Percentiles rank a stretch among this genome's conserved stretches.
Conservation (phyloP, 2,113 vertebrate genomes). For the Sturnus vulgaris region DNA sequence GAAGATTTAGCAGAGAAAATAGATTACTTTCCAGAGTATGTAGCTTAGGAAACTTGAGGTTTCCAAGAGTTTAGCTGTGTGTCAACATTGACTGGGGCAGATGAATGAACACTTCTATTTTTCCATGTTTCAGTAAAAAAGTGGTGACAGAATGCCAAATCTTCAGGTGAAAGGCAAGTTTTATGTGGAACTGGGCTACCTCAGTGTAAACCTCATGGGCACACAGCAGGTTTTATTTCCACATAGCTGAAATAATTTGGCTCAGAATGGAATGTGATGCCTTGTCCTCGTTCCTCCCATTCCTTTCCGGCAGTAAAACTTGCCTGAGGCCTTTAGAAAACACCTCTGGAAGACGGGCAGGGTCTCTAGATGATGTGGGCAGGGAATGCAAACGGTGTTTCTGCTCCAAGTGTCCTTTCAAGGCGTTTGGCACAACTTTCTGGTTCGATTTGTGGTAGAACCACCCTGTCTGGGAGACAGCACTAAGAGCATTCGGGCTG, state of each 20-base stretch:
- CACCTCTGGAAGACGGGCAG: neutral
- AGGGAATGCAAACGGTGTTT: neutral
- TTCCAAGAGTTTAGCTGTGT: neutral
- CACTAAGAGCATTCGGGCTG: fast-evolving
- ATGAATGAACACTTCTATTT: neutral
- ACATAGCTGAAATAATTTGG: neutral
- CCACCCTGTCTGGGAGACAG: neutral
- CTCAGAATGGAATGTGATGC: neutral
- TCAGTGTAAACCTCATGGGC: neutral
- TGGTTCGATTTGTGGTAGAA: neutral
- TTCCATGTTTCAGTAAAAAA: neutral
- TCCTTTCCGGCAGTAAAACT: neutral
- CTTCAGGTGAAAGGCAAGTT: neutral
- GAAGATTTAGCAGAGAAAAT: neutral
- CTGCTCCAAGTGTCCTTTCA: neutral
- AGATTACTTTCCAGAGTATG: neutral
- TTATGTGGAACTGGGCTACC: neutral
- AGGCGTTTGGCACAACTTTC: neutral
- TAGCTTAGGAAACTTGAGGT: neutral
- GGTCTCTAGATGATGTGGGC: neutral
- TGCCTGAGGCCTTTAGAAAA: neutral
- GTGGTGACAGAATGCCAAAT: neutral
- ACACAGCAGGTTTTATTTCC: neutral
- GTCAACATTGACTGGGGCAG: neutral
- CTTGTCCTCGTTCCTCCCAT: neutral